Base-by-base conservation (phyloP, 2,113 vertebrate genomes). In the Gymnocephalus cernua region DNA sequence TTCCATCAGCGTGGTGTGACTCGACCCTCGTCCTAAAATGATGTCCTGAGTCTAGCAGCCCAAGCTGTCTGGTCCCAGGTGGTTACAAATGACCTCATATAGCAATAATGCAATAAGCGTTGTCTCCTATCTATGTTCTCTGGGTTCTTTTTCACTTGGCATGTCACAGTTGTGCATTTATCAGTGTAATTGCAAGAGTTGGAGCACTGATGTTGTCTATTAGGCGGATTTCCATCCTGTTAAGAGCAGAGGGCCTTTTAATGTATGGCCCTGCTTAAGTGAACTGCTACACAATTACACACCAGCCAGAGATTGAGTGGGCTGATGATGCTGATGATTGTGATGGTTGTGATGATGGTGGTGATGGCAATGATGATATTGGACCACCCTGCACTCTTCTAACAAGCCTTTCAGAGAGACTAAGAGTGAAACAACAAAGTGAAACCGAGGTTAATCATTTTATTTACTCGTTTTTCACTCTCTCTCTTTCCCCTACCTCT, bases 171-270 rank as follows among this genome's bases (percentile, higher is more conserved):
- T 83, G 90, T 92, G 93, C 94, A 96, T 95, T 89, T 95, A 95
- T 95, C 94, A 95, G 93, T 91, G 93, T 95, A 95, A 95, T 95
- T 94, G 93, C 90, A 80, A 83, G 83, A 89, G 90, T 92, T 84
- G 90, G 92, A 95, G 94, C 94, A 91, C 92, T 92, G 94, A 95
- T 94, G 93, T 94, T 93, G 93, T 94, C 93, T 95, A 94, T 94
- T 95, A 96, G 90, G 93, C 65, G 82, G 90, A 89, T 94, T 93
- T 94, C 93, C 91, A 91, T 93, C 93, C 94, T 87, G 92, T 94
- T 94, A 93, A 95, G 92, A 94, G 93, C 90, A 78, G 82, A 90
- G 86, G 82, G 88, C 84, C 94, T 94, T 93, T 95, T 95, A 95
- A 95, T 94, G 92, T 94, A 92, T 85, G 81, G 83, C 84, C 90